Percentiles rank a stretch among this genome's conserved stretches.
These are phyloP conservation scores for Temnopleurus reevesii DNA, from an alignment of 53 echinoderm and acorn worm genomes.

Conservation along the genomic window DNA sequence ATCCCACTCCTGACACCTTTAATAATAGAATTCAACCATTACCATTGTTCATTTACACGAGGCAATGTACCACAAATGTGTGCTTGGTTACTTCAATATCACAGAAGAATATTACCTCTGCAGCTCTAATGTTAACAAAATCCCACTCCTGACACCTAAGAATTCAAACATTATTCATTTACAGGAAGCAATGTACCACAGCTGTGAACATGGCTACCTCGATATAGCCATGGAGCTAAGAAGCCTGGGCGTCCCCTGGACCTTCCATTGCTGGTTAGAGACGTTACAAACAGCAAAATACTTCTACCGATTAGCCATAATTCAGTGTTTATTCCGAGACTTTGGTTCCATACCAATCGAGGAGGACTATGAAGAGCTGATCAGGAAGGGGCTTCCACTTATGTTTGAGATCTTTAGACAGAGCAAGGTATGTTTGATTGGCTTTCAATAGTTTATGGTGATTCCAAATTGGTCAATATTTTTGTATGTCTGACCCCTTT, in stretches of 20 bases:
- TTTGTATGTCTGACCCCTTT: no score
- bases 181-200: conserved; percentile 98
- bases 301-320: conserved; percentile 73
- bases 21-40: no score
- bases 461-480: no score
- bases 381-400: conserved; percentile 81
- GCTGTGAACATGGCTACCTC: conserved; percentile 91
- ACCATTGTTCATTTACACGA: no score
- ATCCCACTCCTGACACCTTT: no score
- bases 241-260: conserved; percentile 92
- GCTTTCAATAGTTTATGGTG: neutral
- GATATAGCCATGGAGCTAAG: conserved; percentile 96
- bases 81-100: no score
- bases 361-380: conserved; percentile 88
- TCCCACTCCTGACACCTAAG: no score
- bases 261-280: conserved; percentile 81
- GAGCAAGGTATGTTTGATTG: conserved; percentile 79
- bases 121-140: no score
- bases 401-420: conserved; percentile 92
- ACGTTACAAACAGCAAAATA: conserved; percentile 74
- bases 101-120: no score
- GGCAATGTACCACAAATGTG: no score
- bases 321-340: conserved; percentile 91
- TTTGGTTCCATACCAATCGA: conserved; percentile 82
- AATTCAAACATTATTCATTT: no score